Evolutionary conservation across 2,888 invertebrate species (phyloP), one percentile per base, ranked within the genome.

Genomic region (Mythimna pallens): DNA sequence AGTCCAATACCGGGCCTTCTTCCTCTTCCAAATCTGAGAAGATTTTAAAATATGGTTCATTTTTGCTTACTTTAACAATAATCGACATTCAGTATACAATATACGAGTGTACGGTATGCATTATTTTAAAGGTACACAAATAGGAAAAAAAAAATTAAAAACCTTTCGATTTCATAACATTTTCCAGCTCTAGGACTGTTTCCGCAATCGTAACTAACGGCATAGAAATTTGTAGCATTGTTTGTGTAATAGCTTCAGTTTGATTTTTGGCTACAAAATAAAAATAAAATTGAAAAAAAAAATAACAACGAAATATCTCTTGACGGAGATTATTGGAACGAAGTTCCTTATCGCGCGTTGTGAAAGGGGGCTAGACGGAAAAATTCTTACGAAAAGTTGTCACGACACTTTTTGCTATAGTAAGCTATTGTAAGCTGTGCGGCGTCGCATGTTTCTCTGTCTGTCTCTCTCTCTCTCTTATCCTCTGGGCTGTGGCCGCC

Each of bases 11-110:
- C 0, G 93, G 94, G 0, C 95, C 95, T 84, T 93, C 94, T 88
- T 93, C 87, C 78, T 94, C 93, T 81, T 95, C 94, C 58, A 96
- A 86, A 65, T 96, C 96, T 96, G 88, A 78, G 89, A 70, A 75
- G 0, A 54, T 62, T 52, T 20, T 22, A 2, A 30, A 52, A 6
- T 14, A 59, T 34, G 3, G 14, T 61, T 61, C 0, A 43, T 57
- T 52, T 63, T 52, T 22, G 17, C 3, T 17, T 64, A 73, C 34
- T 47, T n/a, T 61, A 3, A 70, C 57, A 55, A 55, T 36, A 40
- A 12, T 12, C 8, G 36, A 50, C 9, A 47, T 43, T 50, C n/a
- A n/a, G n/a, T n/a, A n/a, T n/a, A n/a, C n/a, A n/a, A n/a, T n/a
- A n/a, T n/a, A n/a, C n/a, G n/a, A n/a, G 10, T 14, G 9, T n/a